Conservation (phyloP, 2,797 vertebrate species). For the Hozukius guyotensis region DNA sequence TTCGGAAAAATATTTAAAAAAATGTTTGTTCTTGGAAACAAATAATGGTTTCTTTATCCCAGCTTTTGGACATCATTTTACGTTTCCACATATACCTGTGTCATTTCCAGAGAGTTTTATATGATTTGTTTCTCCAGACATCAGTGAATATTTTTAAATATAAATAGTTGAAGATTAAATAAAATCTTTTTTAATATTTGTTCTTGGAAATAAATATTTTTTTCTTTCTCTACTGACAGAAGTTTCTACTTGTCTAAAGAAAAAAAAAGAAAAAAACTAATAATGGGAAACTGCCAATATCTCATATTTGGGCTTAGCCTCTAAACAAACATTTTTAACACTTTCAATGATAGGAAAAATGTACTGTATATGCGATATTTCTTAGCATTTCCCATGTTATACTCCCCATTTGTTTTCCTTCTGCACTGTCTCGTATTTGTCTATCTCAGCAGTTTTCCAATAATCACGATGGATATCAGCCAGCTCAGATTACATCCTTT, state of each 20-base stretch:
- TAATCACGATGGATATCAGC: not conserved
- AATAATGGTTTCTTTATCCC: too few species aligned
- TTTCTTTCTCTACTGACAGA: not conserved
- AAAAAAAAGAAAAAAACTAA: too few species aligned
- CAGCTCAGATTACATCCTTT: slow-evolving; percentile 25
- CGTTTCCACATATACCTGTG: too few species aligned
- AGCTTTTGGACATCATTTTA: too few species aligned
- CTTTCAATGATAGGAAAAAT: not conserved
- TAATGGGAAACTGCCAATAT: not conserved
- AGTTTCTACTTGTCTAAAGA: too few species aligned
- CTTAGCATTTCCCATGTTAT: not conserved
- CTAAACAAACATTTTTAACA: not conserved
- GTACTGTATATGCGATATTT: not conserved
- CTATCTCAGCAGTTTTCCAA: not conserved
- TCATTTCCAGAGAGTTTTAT: not conserved
- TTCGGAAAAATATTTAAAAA: not conserved
- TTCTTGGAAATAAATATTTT: not conserved
- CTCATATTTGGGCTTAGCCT: too few species aligned
- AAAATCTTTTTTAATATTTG: too few species aligned
- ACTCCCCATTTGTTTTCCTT: not conserved
- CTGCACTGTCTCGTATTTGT: not conserved
- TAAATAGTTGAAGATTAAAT: not conserved
- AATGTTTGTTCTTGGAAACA: not conserved
- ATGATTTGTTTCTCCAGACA: not conserved
- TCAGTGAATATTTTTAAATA: not conserved